phyloP scores from a whole-genome alignment of 1,140 invertebrate genomes.

The Meteorus sp. region DNA sequence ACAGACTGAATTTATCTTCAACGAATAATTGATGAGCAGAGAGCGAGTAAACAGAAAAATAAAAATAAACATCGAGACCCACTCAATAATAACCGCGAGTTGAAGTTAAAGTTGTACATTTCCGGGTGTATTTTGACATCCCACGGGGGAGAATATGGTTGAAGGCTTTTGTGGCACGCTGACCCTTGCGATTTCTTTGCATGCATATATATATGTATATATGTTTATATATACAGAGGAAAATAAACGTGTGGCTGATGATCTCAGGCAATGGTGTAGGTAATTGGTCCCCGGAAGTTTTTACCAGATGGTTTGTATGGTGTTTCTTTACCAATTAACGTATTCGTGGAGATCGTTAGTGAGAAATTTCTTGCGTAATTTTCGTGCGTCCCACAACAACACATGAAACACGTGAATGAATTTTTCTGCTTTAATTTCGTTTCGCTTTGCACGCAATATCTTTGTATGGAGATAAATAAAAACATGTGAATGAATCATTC shows the following conservation, averaged over 20 bases:
- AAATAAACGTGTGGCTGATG: background rate
- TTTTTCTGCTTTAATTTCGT: background rate
- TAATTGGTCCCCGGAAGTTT: conserved; percentile 27
- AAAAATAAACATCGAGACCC: too few species aligned
- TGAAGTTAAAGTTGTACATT: background rate
- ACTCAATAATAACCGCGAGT: too few species aligned
- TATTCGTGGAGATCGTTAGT: conserved; percentile 9
- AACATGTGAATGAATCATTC: too few species aligned
- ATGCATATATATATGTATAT: too few species aligned
- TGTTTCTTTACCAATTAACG: conserved; percentile 26
- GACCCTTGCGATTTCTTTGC: too few species aligned
- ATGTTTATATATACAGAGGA: too few species aligned
- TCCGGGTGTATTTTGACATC: background rate
- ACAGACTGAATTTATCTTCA: too few species aligned
- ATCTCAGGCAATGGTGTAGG: conserved; percentile 4
- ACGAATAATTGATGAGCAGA: too few species aligned
- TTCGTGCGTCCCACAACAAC: conserved; percentile 7
- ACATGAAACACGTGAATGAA: background rate
- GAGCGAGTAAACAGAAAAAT: too few species aligned
- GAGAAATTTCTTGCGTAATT: conserved; percentile 3
- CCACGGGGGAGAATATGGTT: too few species aligned
- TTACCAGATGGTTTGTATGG: conserved; percentile 17
- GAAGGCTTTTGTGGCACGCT: too few species aligned
- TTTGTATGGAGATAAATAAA: background rate
- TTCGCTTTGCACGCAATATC: conserved; percentile 4